A percentile compares a stretch with the other conserved stretches of the same genome.
Evolutionary conservation across 2,888 invertebrate species (phyloP).

Genomic region (Acrobasis consociella): DNA sequence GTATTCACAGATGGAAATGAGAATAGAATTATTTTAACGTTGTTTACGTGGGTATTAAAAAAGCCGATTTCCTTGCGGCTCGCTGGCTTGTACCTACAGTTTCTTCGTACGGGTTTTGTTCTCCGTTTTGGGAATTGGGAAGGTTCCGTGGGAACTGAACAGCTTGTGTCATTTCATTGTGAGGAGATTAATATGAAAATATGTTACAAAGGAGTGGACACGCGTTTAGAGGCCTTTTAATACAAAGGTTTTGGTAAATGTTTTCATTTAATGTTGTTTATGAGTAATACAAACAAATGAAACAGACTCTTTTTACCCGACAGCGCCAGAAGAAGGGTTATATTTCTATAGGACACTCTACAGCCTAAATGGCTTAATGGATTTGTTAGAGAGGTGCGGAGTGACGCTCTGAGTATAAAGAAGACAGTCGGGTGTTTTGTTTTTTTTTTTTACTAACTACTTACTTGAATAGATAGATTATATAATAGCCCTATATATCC

Average conservation of each 20-base stretch:
- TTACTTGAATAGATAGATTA: too few species aligned
- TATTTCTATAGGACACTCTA: too few species aligned
- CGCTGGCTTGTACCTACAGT: slow-evolving; percentile 30
- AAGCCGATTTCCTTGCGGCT: slow-evolving; percentile 37
- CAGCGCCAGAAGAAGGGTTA: too few species aligned
- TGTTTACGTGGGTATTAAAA: slow-evolving; percentile 36
- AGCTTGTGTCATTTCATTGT: slow-evolving; percentile 37
- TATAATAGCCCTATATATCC: too few species aligned
- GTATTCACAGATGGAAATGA: slow-evolving; percentile 38
- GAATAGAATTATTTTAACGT: slow-evolving; percentile 40
- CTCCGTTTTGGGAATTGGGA: slow-evolving; percentile 24
- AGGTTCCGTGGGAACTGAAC: slow-evolving; percentile 31
- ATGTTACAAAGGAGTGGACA: slow-evolving; percentile 21
- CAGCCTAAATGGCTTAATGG: too few species aligned
- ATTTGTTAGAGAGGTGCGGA: too few species aligned
- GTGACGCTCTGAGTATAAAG: too few species aligned
- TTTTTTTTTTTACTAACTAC: too few species aligned
- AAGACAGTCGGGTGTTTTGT: too few species aligned
- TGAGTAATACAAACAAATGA: too few species aligned
- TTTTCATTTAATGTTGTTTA: not conserved
- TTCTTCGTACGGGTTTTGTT: slow-evolving; percentile 22
- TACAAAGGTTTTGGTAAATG: slow-evolving; percentile 1
- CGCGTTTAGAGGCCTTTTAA: slow-evolving; percentile 1
- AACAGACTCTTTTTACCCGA: too few species aligned
- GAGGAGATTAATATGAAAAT: slow-evolving; percentile 32